phyloP scores from a whole-genome alignment of 1,140 invertebrate species.

The Thalassaphorura encarpata region DNA sequence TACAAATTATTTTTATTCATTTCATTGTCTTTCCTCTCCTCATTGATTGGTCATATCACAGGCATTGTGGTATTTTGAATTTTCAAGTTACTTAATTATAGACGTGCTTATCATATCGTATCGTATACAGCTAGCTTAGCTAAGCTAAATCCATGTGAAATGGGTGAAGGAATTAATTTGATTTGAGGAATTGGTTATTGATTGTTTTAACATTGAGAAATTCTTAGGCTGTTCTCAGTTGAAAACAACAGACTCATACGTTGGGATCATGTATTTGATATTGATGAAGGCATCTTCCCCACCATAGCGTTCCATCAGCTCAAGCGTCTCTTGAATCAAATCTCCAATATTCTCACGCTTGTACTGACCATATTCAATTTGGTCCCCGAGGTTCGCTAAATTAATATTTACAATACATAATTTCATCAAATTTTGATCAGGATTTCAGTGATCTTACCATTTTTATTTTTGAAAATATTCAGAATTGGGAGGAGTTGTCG shows the following conservation, averaged over 20 bases:
- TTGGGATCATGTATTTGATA: constrained; percentile 94
- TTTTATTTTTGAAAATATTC: constrained; percentile 80
- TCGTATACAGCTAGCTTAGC: too few relatives aligned
- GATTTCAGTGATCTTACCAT: constrained; percentile 48
- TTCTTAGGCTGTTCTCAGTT: constrained; percentile 49
- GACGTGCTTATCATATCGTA: too few relatives aligned
- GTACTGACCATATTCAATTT: constrained; percentile 62
- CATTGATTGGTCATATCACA: too few relatives aligned
- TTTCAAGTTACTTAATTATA: too few relatives aligned
- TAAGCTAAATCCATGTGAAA: too few relatives aligned
- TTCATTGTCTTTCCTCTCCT: too few relatives aligned
- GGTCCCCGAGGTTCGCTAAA: constrained; percentile 56
- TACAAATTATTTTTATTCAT: too few relatives aligned
- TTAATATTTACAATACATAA: constrained; percentile 7
- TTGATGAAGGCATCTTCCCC: constrained; percentile 91
- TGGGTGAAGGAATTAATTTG: too few relatives aligned
- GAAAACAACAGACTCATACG: constrained; percentile 85
- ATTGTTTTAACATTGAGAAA: too few relatives aligned
- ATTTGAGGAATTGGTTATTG: too few relatives aligned
- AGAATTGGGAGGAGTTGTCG: constrained; percentile 78
- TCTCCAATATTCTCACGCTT: constrained; percentile 75
- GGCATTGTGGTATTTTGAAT: too few relatives aligned
- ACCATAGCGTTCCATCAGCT: constrained; percentile 76
- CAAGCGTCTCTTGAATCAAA: constrained; percentile 82
- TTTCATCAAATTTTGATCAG: not conserved